These are phyloP conservation scores for Rhizomys pruinosus DNA, from an alignment of 2,113 vertebrate species.

Conservation along the genomic window DNA sequence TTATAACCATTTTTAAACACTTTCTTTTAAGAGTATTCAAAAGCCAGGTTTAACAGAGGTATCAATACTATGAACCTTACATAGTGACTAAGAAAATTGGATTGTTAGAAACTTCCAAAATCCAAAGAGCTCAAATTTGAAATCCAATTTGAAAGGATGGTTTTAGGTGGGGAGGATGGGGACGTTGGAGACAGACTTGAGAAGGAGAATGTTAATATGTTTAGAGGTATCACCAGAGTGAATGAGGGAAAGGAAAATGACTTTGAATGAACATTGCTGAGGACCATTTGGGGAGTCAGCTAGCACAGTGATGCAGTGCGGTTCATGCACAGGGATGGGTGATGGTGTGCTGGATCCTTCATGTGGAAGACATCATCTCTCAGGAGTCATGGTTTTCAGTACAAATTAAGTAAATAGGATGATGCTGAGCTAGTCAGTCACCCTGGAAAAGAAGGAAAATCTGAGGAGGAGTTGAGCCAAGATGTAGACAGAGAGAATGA, in stretches of 20 bases:
- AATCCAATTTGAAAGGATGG: not conserved
- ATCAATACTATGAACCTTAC: not conserved
- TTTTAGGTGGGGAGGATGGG: not conserved
- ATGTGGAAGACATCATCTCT: not conserved
- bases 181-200: no score
- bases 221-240: not conserved
- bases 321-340: not conserved
- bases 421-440: not conserved
- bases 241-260: not conserved
- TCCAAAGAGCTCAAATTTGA: not conserved
- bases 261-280: not conserved
- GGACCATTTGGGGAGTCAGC: not conserved
- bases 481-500: not conserved
- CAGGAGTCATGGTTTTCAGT: not conserved
- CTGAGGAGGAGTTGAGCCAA: not conserved
- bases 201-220: not conserved
- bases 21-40: slow-evolving; percentile 3
- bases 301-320: not conserved
- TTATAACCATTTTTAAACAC: slow-evolving; percentile 24
- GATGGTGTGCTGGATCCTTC: not conserved
- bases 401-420: not conserved
- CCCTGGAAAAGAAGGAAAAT: not conserved
- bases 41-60: not conserved
- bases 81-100: slow-evolving; percentile 26
- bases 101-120: not conserved